Conservation (phyloP, 2,888 invertebrate genomes). For the Apeira syringaria region DNA sequence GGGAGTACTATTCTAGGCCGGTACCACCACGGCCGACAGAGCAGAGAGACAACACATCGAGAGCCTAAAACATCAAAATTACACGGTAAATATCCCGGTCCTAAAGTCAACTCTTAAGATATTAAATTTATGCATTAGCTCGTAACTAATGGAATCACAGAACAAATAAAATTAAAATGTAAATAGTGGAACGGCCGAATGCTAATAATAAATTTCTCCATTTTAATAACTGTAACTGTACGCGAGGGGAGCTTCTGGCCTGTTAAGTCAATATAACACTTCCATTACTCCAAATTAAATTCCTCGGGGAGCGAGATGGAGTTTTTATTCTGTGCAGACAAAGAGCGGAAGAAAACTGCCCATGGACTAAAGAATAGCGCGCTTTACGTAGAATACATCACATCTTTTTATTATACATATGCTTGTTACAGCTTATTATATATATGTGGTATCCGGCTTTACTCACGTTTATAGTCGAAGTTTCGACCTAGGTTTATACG, state of each 20-base stretch:
- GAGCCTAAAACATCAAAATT: no score
- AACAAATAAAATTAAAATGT: constrained; percentile 83
- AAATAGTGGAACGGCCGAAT: constrained; percentile 78
- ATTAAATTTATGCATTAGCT: constrained; percentile 72
- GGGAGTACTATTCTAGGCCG: no score
- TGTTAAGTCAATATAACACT: constrained; percentile 84
- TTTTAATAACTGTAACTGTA: constrained; percentile 82
- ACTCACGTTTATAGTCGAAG: no score
- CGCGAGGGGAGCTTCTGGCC: constrained; percentile 78
- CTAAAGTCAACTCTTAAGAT: constrained; percentile 47
- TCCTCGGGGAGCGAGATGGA: constrained; percentile 81
- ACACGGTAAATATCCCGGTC: no score
- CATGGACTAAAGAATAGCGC: constrained; percentile 46
- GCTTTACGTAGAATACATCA: constrained; percentile 33
- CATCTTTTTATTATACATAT: constrained; percentile 31
- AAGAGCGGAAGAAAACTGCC: constrained; percentile 63
- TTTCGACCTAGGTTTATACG: no score
- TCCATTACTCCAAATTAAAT: constrained; percentile 84
- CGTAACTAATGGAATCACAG: constrained; percentile 81
- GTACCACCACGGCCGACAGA: no score
- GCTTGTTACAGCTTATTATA: no score
- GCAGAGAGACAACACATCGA: no score
- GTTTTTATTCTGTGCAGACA: constrained; percentile 77
- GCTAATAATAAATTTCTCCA: constrained; percentile 84
- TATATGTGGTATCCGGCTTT: no score